Conservation (phyloP, 2,888 invertebrate genomes). For the Hydrotaea cyrtoneurina region DNA sequence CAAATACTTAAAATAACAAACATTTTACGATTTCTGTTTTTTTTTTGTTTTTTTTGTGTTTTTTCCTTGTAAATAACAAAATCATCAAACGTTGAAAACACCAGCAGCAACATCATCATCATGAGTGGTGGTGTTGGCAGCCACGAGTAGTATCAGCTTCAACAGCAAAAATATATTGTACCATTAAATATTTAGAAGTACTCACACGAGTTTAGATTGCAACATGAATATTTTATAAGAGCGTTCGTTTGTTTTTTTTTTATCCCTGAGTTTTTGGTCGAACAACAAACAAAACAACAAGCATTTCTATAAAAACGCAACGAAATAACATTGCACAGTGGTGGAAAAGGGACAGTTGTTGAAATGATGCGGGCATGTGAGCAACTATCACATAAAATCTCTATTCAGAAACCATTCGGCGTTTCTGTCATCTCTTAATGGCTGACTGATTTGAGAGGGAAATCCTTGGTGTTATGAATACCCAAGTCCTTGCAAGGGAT, state of each 20-base stretch:
- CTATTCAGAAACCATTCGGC: no score
- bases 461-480: no score
- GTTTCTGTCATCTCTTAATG: no score
- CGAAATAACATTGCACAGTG: constrained; percentile 20
- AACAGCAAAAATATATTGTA: constrained; percentile 45
- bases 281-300: constrained; percentile 32
- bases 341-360: no score
- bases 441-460: no score
- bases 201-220: constrained; percentile 82
- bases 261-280: constrained; percentile 38
- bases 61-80: constrained; percentile 61
- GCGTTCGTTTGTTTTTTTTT: constrained; percentile 30
- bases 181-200: constrained; percentile 79
- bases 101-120: constrained; percentile 21
- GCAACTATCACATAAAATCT: no score
- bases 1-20: constrained; percentile 43
- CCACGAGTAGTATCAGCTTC: constrained; percentile 1
- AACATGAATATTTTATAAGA: constrained; percentile 80
- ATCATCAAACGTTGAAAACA: constrained; percentile 56
- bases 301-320: constrained; percentile 12
- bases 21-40: constrained; percentile 36
- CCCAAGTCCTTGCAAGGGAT: no score
- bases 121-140: neutral
- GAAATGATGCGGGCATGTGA: no score
- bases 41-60: constrained; percentile 32